Evolutionary conservation across 2,113 vertebrate species (phyloP).

Genomic region (Heterotis niloticus): DNA sequence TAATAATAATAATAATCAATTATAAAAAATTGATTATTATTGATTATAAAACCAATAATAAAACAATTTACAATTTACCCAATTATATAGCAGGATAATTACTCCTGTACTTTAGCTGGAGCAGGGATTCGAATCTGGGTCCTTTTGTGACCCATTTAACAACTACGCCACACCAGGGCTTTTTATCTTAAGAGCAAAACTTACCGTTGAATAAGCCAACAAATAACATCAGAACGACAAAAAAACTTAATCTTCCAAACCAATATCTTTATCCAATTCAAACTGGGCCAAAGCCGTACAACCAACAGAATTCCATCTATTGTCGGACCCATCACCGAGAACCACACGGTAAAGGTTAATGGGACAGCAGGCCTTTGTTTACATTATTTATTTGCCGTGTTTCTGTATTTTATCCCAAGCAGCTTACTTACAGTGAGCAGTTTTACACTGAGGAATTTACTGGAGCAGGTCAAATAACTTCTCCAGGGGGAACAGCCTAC

Average conservation of each 20-base stretch:
- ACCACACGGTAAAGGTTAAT: slow-evolving; percentile 14
- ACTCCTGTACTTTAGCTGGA: too few species aligned
- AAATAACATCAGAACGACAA: not conserved
- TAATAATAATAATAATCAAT: too few species aligned
- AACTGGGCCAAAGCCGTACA: not conserved
- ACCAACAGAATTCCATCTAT: not conserved
- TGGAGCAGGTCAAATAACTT: not conserved
- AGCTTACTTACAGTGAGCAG: not conserved
- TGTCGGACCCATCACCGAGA: not conserved
- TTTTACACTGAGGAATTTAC: not conserved
- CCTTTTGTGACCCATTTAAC: too few species aligned
- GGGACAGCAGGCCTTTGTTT: slow-evolving; percentile 12
- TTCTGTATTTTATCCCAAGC: not conserved
- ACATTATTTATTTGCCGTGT: slow-evolving; percentile 8
- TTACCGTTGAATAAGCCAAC: not conserved
- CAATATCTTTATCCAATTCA: not conserved
- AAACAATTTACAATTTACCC: too few species aligned
- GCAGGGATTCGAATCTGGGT: too few species aligned
- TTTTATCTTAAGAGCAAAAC: not conserved
- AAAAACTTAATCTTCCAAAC: not conserved
- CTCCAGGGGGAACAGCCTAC: too few species aligned
- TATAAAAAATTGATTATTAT: too few species aligned
- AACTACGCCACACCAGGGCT: too few species aligned
- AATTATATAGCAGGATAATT: too few species aligned
- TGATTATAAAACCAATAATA: too few species aligned